phyloP scores from a whole-genome alignment of 2,888 invertebrate genomes.

The Rhingia rostrata region DNA sequence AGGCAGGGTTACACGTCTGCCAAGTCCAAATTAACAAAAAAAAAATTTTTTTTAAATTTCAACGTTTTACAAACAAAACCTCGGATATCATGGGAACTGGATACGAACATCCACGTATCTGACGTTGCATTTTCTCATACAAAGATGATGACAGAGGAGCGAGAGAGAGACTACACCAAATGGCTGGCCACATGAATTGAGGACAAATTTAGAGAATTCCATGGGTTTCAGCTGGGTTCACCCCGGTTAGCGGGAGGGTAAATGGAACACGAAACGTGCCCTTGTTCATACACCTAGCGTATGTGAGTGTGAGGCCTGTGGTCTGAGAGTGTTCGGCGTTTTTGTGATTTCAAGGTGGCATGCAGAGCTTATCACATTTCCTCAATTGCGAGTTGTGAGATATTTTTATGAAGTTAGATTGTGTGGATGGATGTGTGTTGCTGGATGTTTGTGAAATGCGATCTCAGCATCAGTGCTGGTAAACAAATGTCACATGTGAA shows the following conservation, averaged over 20 bases:
- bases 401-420: not conserved
- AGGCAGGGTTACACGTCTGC: not conserved
- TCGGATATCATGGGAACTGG: constrained; percentile 58
- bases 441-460: constrained; percentile 29
- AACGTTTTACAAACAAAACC: constrained; percentile 19
- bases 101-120: constrained; percentile 16
- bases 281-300: not conserved
- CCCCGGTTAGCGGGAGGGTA: not conserved
- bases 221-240: constrained; percentile 3
- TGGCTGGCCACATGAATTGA: no score
- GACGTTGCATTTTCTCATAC: constrained; percentile 47
- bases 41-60: no score
- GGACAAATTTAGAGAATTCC: no score
- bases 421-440: not conserved
- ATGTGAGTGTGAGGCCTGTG: not conserved
- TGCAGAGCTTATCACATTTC: constrained; percentile 5
- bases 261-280: constrained; percentile 36
- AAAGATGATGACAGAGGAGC: constrained; percentile 33
- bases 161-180: not conserved
- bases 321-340: not conserved
- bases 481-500: constrained; percentile 20
- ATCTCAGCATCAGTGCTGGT: constrained; percentile 45
- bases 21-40: constrained; percentile 15
- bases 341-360: constrained; percentile 19
- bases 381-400: constrained; percentile 17